A percentile compares a stretch with the other conserved stretches of the same genome.
Conservation (phyloP, 1,140 invertebrate species). For the Lucilia cuprina region DNA sequence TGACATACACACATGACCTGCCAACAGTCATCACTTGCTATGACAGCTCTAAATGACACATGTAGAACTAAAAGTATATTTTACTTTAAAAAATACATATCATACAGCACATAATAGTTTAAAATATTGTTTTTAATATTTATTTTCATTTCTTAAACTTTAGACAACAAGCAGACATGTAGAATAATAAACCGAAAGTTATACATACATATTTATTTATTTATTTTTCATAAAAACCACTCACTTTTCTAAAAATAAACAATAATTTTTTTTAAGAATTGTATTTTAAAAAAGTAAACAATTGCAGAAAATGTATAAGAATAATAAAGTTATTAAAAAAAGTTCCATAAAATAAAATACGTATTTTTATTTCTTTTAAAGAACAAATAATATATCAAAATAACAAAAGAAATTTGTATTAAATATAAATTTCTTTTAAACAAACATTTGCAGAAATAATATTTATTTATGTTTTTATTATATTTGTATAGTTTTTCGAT, state of each 20-base stretch:
- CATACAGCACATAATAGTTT: not conserved
- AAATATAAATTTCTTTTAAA: too few relatives aligned
- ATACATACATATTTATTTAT: too few relatives aligned
- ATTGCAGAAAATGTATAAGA: not conserved
- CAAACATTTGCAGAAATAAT: too few relatives aligned
- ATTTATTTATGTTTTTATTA: too few relatives aligned
- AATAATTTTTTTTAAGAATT: not conserved
- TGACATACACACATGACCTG: not conserved
- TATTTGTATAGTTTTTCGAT: too few relatives aligned
- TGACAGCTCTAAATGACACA: not conserved
- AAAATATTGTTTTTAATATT: not conserved
- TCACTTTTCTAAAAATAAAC: too few relatives aligned
- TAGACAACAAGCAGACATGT: not conserved
- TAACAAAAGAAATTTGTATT: too few relatives aligned
- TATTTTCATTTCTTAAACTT: not conserved
- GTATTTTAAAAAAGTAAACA: not conserved
- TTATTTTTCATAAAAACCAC: too few relatives aligned
- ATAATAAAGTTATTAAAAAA: not conserved
- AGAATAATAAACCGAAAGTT: not conserved
- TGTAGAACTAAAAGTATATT: not conserved
- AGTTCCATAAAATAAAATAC: not conserved
- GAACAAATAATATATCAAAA: not conserved
- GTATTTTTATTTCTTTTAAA: not conserved
- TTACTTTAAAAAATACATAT: not conserved
- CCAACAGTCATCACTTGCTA: not conserved